These are phyloP conservation scores for Zaprionus davidi DNA, from an alignment of 1,140 invertebrate species.

Conservation along the genomic window DNA sequence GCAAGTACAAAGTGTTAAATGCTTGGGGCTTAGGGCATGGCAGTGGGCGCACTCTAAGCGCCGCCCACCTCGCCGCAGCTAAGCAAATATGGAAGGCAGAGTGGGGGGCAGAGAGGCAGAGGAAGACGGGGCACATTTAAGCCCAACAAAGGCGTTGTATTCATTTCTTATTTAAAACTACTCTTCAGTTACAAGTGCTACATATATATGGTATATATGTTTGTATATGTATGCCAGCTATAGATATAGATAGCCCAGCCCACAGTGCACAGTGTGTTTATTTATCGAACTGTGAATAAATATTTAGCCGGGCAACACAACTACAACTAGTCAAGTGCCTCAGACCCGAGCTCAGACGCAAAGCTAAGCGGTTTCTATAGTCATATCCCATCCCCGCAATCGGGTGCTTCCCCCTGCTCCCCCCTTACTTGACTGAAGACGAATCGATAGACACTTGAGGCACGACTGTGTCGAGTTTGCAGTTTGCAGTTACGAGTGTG, in stretches of 20 bases:
- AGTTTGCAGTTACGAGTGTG: constrained; percentile 54
- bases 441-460: constrained; percentile 65
- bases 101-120: background rate
- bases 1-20: constrained; percentile 79
- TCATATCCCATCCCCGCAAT: constrained; percentile 2
- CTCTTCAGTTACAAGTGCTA: constrained; percentile 28
- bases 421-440: constrained; percentile 11
- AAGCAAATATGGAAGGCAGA: constrained; percentile 51
- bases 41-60: constrained; percentile 15
- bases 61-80: constrained; percentile 23
- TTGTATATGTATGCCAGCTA: background rate
- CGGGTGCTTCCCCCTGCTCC: background rate
- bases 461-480: constrained; percentile 61
- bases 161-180: constrained; percentile 79
- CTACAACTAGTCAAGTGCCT: constrained; percentile 43
- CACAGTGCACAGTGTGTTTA: constrained; percentile 54
- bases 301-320: constrained; percentile 59
- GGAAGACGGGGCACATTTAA: constrained; percentile 53
- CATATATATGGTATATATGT: background rate
- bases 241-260: background rate
- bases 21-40: constrained; percentile 40
- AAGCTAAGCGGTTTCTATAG: constrained; percentile 40
- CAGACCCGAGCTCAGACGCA: constrained; percentile 11
- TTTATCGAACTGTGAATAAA: constrained; percentile 81
- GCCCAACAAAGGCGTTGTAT: constrained; percentile 64